Percentiles rank a stretch among this genome's conserved stretches.
Conservation (phyloP, 2,113 vertebrate genomes). For the Pantherophis guttatus region DNA sequence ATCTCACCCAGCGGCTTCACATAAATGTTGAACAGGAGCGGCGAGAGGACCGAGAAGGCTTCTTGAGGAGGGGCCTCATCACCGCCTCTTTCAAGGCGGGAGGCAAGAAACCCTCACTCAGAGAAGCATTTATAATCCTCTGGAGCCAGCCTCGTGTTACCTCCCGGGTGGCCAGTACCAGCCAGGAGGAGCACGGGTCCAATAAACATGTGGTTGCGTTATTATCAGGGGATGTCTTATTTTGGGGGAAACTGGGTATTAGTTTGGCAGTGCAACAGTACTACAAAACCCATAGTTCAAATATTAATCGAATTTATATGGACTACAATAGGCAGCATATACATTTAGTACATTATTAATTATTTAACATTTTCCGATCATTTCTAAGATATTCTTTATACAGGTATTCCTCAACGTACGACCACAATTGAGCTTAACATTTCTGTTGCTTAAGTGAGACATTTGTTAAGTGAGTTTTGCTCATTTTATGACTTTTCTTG, state of each 20-base stretch:
- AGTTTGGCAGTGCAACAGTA: not conserved
- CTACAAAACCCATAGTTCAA: not conserved
- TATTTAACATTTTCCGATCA: not conserved
- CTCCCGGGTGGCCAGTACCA: no score
- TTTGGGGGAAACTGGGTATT: not conserved
- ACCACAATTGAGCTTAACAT: not conserved
- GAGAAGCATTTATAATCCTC: no score
- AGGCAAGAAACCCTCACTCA: no score
- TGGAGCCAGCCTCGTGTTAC: no score
- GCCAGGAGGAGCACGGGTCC: no score
- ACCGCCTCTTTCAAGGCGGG: no score
- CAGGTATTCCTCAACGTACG: not conserved
- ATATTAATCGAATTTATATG: not conserved
- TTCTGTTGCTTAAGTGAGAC: not conserved
- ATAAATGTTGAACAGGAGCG: no score
- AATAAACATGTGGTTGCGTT: no score
- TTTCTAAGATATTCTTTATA: not conserved
- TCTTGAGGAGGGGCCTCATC: no score
- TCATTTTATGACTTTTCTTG: not conserved
- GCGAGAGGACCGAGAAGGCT: no score
- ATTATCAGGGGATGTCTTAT: no score
- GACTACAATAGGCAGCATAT: not conserved
- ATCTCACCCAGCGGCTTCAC: no score
- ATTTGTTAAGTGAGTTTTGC: not conserved
- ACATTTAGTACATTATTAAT: not conserved